Base-by-base conservation (phyloP, 2,888 invertebrate species). In the Coelopa pilipes region DNA sequence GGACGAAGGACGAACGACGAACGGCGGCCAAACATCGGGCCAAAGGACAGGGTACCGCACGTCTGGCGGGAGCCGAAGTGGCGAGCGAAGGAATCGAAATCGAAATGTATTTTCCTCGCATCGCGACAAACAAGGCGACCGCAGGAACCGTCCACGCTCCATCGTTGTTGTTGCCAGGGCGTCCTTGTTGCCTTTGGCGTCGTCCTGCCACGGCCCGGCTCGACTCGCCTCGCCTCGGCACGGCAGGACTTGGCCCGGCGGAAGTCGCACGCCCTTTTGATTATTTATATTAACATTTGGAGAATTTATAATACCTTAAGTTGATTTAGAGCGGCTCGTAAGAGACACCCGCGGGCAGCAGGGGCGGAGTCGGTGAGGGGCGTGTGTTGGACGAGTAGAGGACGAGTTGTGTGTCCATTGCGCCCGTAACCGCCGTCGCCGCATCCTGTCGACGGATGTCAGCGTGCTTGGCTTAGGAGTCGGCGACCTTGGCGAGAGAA, bases 221-320 rank as follows among this genome's bases (percentile, higher is more conserved):
- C 34, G 7, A 34, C 34, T 34, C 34, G 7, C 2, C 34, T 34
- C 34, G 7, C 34, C 34, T 34, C 34, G 2, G 34, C 34, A 60
- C 49, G 24, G 49, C 49, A 70, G 45, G 34, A 46, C 19, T 46
- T 45, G 46, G 68, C 17, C 57, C 55, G n/a, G 21, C 75, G 72
- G 73, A 73, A 75, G 63, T 70, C 70, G 73, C 73, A 75, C 75
- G 70, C 75, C 75, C 63, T 73, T 73, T 75, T 72, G 73, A 75
- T 75, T 75, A 75, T 75, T 75, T 75, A 75, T 75, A 73, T 70
- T 59, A 73, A 70, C 73, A 73, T 75, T 75, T 73, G 60, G 11
- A 49, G 66, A 75, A 75, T 75, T 75, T 75, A 75, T 75, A 75
- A 75, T 70, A 65, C 55, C 65, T 50, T 55, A 59, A 73, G 70